phyloP scores from a whole-genome alignment of 2,888 invertebrate species.

The Pemphredon lugubris region DNA sequence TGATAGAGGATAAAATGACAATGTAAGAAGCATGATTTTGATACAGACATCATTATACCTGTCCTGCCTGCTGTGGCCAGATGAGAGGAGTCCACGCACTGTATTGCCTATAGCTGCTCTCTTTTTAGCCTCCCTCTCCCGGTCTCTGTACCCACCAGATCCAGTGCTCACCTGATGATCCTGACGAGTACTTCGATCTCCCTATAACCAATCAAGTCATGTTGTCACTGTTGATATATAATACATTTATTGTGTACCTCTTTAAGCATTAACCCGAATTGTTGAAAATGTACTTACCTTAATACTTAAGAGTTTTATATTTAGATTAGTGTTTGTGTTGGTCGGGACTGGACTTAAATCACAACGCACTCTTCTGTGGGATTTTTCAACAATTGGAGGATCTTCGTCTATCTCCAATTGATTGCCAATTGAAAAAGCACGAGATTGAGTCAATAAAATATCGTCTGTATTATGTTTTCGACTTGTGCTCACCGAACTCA shows the following conservation, averaged over 20 bases:
- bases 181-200: slow-evolving; percentile 73
- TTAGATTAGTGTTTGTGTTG: slow-evolving; percentile 74
- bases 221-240: too few species aligned
- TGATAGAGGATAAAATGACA: slow-evolving; percentile 64
- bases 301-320: slow-evolving; percentile 76
- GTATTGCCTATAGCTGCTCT: slow-evolving; percentile 81
- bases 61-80: slow-evolving; percentile 81
- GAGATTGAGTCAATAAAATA: slow-evolving; percentile 73
- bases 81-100: slow-evolving; percentile 80
- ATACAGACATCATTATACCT: slow-evolving; percentile 81
- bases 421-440: slow-evolving; percentile 73
- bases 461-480: slow-evolving; percentile 72
- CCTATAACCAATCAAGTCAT: slow-evolving; percentile 57
- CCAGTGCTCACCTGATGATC: slow-evolving; percentile 76
- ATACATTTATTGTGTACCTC: too few species aligned
- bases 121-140: slow-evolving; percentile 78
- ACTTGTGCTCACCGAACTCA: slow-evolving; percentile 77
- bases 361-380: slow-evolving; percentile 78
- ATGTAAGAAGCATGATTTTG: slow-evolving; percentile 80
- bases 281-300: too few species aligned
- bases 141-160: slow-evolving; percentile 73
- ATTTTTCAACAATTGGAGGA: slow-evolving; percentile 74
- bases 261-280: too few species aligned
- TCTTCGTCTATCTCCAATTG: slow-evolving; percentile 75
- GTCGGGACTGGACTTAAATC: slow-evolving; percentile 79